Base-by-base conservation (phyloP, 2,113 vertebrate species). In the Deroptyus accipitrinus region DNA sequence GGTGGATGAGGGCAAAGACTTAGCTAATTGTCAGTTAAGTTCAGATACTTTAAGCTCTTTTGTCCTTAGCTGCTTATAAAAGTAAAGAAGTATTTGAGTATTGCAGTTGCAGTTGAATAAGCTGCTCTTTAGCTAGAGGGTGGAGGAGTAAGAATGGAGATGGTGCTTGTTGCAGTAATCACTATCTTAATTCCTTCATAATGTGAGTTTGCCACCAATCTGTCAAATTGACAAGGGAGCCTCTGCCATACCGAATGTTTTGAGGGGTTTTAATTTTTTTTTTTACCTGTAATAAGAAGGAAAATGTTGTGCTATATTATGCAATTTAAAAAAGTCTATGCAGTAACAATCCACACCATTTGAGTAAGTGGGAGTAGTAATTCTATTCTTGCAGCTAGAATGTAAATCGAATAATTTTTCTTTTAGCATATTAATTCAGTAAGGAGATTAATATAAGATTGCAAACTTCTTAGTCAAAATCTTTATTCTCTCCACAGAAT, bases 361-460 rank as follows among this genome's bases (percentile, higher is more conserved):
- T 52, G 70, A 76, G 7, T 66, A 86, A 93, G 48, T 79, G 68
- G 77, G 57, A 82, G 31, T n/a, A 88, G 33, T 84, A 69, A 92
- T 94, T 96, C 66, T 86, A 24, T 95, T 82, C 80, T 75, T 84
- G 27, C 12, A 84, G 87, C 67, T 46, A 69, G 63, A 72, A 91
- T 44, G 31, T 33, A 88, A 97, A 78, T 86, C 66, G 23, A 89
- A 49, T 75, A 64, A 6, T 69, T 94, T 94, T 92, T 86, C 67
- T 92, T 94, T 84, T 62, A 93, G 41, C 54, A 62, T 82, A 66
- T 81, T 94, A 93, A 95, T 93, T 96, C 90, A 78, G 69, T 95
- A 95, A 96, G 92, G 52, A 88, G 86, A 93, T 97, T 96, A 93
- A 91, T 92, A 69, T 79, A 96, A 91, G 69, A 77, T 92, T 92